These are phyloP conservation scores for Diploptera punctata DNA, from an alignment of 2,888 invertebrate species.

Conservation along the genomic window DNA sequence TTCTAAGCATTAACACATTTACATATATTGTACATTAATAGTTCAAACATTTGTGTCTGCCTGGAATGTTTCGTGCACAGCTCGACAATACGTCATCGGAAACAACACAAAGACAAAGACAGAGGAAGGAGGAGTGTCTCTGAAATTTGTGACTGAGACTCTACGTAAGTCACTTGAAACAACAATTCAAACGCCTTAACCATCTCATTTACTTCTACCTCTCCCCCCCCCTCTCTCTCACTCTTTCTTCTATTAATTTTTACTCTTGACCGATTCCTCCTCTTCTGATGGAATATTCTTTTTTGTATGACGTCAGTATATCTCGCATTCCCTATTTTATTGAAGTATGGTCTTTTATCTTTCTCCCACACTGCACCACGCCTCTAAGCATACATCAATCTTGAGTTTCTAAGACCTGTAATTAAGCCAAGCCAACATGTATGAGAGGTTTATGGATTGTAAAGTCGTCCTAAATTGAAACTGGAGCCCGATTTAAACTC, in stretches of 20 bases:
- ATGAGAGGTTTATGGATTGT: constrained; percentile 14
- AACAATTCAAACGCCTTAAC: constrained; percentile 16
- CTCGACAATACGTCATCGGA: background rate
- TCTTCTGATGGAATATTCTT: constrained; percentile 9
- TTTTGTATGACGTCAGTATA: background rate
- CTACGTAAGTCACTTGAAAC: background rate
- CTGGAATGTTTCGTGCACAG: no score
- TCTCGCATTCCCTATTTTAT: constrained; percentile 13
- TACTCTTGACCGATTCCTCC: constrained; percentile 2
- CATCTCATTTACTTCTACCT: no score
- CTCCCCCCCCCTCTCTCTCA: no score
- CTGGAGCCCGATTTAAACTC: constrained; percentile 18
- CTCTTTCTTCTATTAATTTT: constrained; percentile 15
- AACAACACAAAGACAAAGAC: background rate
- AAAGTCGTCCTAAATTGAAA: constrained; percentile 23
- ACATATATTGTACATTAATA: no score
- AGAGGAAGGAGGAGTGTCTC: background rate
- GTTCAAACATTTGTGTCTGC: no score
- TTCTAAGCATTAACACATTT: no score
- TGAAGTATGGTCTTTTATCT: constrained; percentile 5
- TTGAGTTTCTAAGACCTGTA: constrained; percentile 33
- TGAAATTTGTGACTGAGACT: constrained; percentile 8
- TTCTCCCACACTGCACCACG: constrained; percentile 11
- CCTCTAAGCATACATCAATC: constrained; percentile 33
- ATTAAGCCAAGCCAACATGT: constrained; percentile 28